These are phyloP conservation scores for Ranitomeya imitator DNA, from an alignment of 2,113 vertebrate species.

Conservation along the genomic window DNA sequence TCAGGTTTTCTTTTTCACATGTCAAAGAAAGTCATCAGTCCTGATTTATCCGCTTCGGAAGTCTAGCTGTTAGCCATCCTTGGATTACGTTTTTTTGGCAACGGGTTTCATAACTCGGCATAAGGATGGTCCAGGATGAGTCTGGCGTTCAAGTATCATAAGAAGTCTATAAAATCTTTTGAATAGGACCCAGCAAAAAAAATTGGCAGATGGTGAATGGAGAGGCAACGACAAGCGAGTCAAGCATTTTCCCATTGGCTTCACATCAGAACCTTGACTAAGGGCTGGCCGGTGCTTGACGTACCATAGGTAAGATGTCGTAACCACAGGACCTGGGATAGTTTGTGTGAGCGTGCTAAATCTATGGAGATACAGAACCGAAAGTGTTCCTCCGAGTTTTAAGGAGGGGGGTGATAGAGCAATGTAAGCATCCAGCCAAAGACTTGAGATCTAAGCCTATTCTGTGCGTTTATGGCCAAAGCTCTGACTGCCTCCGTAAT, in stretches of 20 bases:
- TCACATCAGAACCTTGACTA: constrained; percentile 8
- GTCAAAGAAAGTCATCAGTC: constrained; percentile 9
- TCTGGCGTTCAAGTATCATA: constrained; percentile 1
- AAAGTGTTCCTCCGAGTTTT: constrained; percentile 4
- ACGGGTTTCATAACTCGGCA: background rate
- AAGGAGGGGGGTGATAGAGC: constrained; percentile 5
- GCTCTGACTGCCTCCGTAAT: background rate
- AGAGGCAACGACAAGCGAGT: constrained; percentile 4
- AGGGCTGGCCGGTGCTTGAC: constrained; percentile 10
- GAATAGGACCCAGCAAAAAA: constrained; percentile 29
- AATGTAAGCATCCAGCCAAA: constrained; percentile 12
- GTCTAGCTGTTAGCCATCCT: background rate
- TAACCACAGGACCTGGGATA: constrained; percentile 9
- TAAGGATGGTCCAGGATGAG: constrained; percentile 31
- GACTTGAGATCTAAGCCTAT: constrained; percentile 10
- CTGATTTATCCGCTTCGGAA: background rate
- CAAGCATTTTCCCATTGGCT: constrained; percentile 26
- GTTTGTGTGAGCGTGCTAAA: background rate
- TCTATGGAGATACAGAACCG: constrained; percentile 29
- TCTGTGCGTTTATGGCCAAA: background rate
- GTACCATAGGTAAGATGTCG: constrained; percentile 39
- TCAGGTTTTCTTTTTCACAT: background rate
- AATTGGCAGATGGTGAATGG: constrained; percentile 36
- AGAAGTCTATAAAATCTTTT: constrained; percentile 34
- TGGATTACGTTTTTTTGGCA: constrained; percentile 25